Evolutionary conservation across 2,888 invertebrate genomes (phyloP), one percentile per base, ranked within the genome.

Genomic region (Drosophila histrio): DNA sequence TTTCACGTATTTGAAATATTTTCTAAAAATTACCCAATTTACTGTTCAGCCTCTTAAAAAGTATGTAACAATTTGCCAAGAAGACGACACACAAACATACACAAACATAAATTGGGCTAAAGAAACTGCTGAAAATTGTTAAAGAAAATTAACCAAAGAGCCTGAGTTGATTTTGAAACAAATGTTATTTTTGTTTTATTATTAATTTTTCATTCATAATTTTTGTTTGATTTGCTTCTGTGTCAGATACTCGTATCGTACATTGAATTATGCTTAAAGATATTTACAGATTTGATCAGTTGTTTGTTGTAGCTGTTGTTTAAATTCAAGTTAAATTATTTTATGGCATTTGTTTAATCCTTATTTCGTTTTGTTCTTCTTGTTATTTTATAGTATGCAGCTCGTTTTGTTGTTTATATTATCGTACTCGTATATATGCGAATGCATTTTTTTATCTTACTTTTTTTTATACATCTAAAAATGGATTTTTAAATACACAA

Each of bases 21-120:
- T 85, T 85, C 68, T 39, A 78, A 89, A 84, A 86, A 88, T 88
- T 79, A 88, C 86, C 84, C 76, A 89, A 88, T 83, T 77, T 88
- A 72, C 69, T 53, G 59, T 56, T 65, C 17, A 44, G 49, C 57
- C 36, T 65, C 63, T 52, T 73, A 56, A 64, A 58, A 62, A 56
- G 34, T 49, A 44, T 63, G 47, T 9, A 49, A 34, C 28, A 30
- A 60, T 46, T 39, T 49, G 22, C 22, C 15, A 13, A 30, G 32
- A 15, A 22, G 6, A n/a, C 15, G 21, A 49, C 8, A 19, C 13
- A 3, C n/a, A n/a, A 15, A 49, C 8, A 19, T 3, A 43, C 17
- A 38, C 22, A 36, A 15, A 38, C 4, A 39, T 38, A 63, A 62
- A 52, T 28, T 28, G 5, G 21, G 15, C 50, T 44, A 7, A 26